A percentile compares a stretch with the other conserved stretches of the same genome.
Evolutionary conservation across 2,797 vertebrate species (phyloP).

Genomic region (Chloroceryle inda): DNA sequence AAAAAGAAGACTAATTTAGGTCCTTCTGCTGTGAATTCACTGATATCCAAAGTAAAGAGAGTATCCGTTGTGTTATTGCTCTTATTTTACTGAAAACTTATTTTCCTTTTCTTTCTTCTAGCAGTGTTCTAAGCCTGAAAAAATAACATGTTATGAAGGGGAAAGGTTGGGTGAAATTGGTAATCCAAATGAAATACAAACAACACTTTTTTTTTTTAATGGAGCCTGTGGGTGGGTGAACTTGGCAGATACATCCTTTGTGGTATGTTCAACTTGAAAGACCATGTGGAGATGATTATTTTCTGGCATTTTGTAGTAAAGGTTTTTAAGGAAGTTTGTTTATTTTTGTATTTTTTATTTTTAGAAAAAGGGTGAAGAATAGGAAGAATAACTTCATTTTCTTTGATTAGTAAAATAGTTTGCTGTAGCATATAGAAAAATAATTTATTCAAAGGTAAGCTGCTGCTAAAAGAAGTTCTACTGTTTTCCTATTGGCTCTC

Average conservation of each 20-base stretch:
- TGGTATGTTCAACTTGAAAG: conserved; percentile 68
- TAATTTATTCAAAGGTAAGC: conserved; percentile 21
- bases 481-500: conserved; percentile 12
- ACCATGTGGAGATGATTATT: conserved; percentile 79
- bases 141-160: conserved; percentile 24
- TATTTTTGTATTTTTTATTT: background rate
- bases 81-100: background rate
- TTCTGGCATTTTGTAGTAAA: conserved; percentile 72
- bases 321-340: conserved; percentile 37
- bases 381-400: conserved; percentile 22
- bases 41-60: background rate
- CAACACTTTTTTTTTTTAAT: background rate
- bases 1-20: background rate
- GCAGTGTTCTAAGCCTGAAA: conserved; percentile 16
- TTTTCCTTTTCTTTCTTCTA: conserved; percentile 4
- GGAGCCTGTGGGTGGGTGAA: conserved; percentile 70
- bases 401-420: conserved; percentile 3
- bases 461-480: conserved; percentile 31
- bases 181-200: conserved; percentile 70
- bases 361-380: conserved; percentile 29
- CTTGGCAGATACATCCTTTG: conserved; percentile 53
- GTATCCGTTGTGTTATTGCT: background rate
- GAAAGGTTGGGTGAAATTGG: conserved; percentile 57
- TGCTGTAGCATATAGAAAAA: conserved; percentile 12
- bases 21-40: background rate